phyloP scores from a whole-genome alignment of 2,888 invertebrate genomes.

The Chrysolina oricalcia region DNA sequence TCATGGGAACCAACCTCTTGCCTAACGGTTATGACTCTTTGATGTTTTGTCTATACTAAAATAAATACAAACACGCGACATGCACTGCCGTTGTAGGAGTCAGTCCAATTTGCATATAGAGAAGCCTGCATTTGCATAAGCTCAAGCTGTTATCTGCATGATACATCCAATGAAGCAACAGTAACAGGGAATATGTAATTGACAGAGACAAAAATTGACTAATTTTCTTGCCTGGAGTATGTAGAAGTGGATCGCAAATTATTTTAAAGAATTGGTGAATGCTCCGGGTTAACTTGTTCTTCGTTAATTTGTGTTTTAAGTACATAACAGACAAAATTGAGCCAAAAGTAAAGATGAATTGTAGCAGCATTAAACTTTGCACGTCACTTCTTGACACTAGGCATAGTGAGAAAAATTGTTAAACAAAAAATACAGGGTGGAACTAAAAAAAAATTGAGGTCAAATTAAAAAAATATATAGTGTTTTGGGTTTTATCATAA shows the following conservation, averaged over 20 bases:
- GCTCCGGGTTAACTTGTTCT: neutral
- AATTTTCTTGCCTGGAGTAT: neutral
- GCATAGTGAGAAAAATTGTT: too few species aligned
- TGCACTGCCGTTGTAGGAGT: neutral
- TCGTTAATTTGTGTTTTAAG: neutral
- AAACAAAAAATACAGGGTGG: too few species aligned
- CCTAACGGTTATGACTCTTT: neutral
- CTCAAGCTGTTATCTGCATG: conserved; percentile 25
- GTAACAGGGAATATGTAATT: conserved; percentile 1
- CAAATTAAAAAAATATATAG: too few species aligned
- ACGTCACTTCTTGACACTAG: too few species aligned
- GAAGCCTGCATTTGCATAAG: conserved; percentile 17
- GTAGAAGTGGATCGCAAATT: neutral
- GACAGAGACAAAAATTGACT: conserved; percentile 1
- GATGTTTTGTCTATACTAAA: neutral
- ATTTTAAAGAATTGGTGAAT: neutral
- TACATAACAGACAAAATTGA: too few species aligned
- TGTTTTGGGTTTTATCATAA: too few species aligned
- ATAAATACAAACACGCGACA: neutral
- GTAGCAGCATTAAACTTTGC: too few species aligned
- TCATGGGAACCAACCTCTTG: neutral
- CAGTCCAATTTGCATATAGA: conserved; percentile 25
- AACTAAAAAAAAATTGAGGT: too few species aligned
- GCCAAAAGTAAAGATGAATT: too few species aligned
- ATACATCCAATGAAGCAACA: conserved; percentile 21